Conservation (phyloP, 1,140 invertebrate genomes). For the Plutomurus gul region DNA sequence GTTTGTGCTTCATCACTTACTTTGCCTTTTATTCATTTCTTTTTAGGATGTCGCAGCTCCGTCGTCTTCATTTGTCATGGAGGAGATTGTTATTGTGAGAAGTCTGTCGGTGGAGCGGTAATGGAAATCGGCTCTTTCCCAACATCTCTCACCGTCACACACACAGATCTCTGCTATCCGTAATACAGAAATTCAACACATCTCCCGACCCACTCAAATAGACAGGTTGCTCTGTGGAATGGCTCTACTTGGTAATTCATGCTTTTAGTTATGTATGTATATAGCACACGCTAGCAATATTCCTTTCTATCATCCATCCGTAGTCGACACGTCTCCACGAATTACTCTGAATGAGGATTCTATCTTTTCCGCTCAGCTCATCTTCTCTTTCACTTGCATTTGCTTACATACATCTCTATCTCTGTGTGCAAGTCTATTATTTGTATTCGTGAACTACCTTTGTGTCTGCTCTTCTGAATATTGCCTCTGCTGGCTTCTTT, state of each 20-base stretch:
- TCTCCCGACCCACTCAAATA: not conserved
- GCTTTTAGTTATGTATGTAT: not conserved
- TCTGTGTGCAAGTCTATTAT: no score
- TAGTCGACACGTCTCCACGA: not conserved
- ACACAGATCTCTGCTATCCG: not conserved
- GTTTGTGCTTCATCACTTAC: slow-evolving; percentile 12
- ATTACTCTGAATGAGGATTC: not conserved
- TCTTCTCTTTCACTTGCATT: not conserved
- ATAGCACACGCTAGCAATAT: not conserved
- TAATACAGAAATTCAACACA: not conserved
- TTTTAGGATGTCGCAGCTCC: slow-evolving; percentile 1
- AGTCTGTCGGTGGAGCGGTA: not conserved
- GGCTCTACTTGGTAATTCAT: not conserved
- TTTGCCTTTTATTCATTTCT: slow-evolving; percentile 14
- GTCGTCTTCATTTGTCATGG: slow-evolving; percentile 12
- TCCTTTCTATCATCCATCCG: not conserved
- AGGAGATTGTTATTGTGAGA: slow-evolving; percentile 27
- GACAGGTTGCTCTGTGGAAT: not conserved
- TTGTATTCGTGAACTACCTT: no score
- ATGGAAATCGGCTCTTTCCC: slow-evolving; percentile 20
- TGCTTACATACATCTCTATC: not conserved
- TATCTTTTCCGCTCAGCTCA: not conserved
- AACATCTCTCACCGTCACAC: not conserved
- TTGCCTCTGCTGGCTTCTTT: not conserved
- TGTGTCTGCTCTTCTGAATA: not conserved